These are phyloP conservation scores for Eurystomus glaucurus DNA, from an alignment of 2,797 vertebrate species.

Conservation along the genomic window DNA sequence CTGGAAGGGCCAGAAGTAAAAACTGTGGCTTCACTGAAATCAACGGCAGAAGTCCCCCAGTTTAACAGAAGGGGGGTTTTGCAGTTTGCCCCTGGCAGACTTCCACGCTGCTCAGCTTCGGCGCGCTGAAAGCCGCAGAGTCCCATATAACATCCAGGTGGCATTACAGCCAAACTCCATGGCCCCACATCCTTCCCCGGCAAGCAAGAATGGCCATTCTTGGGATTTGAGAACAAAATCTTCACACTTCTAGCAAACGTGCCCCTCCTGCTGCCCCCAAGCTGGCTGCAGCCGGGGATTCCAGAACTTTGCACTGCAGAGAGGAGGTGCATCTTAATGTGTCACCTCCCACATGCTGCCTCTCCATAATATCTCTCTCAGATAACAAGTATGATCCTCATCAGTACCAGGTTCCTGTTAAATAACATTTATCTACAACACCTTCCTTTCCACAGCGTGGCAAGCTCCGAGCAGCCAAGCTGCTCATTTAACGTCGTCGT, in stretches of 20 bases:
- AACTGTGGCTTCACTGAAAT: neutral
- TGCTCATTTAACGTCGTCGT: neutral
- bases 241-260: neutral
- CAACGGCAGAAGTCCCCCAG: neutral
- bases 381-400: neutral
- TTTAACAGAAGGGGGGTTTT: neutral
- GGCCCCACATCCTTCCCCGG: neutral
- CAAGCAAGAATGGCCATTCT: neutral
- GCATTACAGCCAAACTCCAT: neutral
- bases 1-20: neutral
- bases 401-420: neutral
- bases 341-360: neutral
- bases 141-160: neutral
- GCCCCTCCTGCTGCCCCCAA: neutral
- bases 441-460: neutral
- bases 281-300: neutral
- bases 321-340: neutral
- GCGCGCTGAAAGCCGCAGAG: neutral
- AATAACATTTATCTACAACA: neutral
- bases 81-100: neutral
- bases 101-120: neutral
- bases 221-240: neutral
- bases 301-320: rapidly evolving
- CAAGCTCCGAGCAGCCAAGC: neutral
- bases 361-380: neutral